These are phyloP conservation scores for Tupaia chinensis DNA, from an alignment of 2,113 vertebrate genomes.

Conservation along the genomic window DNA sequence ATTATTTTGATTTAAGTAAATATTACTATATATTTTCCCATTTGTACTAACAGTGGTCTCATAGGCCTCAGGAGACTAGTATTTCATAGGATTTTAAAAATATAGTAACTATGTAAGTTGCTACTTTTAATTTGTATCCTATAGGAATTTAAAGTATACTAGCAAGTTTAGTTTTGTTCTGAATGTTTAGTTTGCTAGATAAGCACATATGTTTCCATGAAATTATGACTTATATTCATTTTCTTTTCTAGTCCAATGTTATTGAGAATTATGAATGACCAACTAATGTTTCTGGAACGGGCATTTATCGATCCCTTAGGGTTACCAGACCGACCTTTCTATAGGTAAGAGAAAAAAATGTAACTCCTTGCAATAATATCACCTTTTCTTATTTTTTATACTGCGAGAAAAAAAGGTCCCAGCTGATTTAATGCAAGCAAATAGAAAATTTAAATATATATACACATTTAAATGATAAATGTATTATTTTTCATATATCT, in stretches of 20 bases:
- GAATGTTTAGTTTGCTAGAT: not conserved
- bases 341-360: conserved; percentile 89
- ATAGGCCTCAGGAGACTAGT: not conserved
- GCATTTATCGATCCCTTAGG: conserved; percentile 96
- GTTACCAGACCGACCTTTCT: conserved; percentile 95
- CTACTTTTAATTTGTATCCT: not conserved
- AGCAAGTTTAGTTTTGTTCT: not conserved
- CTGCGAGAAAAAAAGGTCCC: not conserved
- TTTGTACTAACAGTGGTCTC: not conserved
- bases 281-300: conserved; percentile 95
- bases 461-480: not conserved
- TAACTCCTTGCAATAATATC: not conserved
- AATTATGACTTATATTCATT: conserved; percentile 26
- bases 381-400: not conserved
- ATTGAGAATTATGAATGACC: conserved; percentile 93
- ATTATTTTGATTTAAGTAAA: not conserved
- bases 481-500: not conserved
- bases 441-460: conserved; percentile 37
- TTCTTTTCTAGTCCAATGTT: conserved; percentile 80
- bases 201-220: not conserved
- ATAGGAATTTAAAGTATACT: not conserved
- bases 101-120: not conserved
- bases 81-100: not conserved
- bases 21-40: not conserved
- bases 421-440: not conserved